Evolutionary conservation across 2,113 vertebrate genomes (phyloP), one percentile per base, ranked within the genome.

Genomic region (Thymallus thymallus): DNA sequence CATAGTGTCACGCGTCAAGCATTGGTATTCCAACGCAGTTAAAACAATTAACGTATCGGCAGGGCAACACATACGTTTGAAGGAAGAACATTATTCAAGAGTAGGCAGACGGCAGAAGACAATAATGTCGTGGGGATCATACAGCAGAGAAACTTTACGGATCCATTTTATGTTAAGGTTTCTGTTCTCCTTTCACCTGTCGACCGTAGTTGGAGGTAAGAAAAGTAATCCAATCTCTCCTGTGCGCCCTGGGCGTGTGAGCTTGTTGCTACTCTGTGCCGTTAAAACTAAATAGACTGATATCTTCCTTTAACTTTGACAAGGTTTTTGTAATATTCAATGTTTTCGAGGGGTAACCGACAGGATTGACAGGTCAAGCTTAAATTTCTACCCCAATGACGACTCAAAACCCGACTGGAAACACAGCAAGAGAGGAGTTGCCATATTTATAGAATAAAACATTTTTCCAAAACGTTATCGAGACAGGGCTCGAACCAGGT

Each of bases 181-280:
- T 67, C 75, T 70, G 69, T 23, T 80, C 13, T 78, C 41, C 48
- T n/a, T 74, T 69, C 32, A 73, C 18, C 75, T 82, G 6, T 4
- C 61, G 24, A 3, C 66, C 30, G 73, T 64, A 29, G 60, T 73
- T 68, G 18, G 63, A 83, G 84, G 84, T 85, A 75, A 82, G 73
- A 29, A 23, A 58, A 35, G 45, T 24, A 35, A 45, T 12, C 48
- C 64, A 22, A 16, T 65, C 23, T 29, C 26, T 65, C 29, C 13
- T 10, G 18, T n/a, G 30, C 32, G 18, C 26, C 30, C 30, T n/a
- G 18, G 64, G 20, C 20, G 64, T 41, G 30, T 67, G 29, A n/a
- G 2, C 64, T 35, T 67, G 65, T 67, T n/a, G n/a, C 20, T 61
- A 16, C n/a, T 3, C 6, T 6, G 20, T 61, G 7, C 5, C 12